These are phyloP conservation scores for Gorsachius goisagi DNA, from an alignment of 2,113 vertebrate species.

Conservation along the genomic window DNA sequence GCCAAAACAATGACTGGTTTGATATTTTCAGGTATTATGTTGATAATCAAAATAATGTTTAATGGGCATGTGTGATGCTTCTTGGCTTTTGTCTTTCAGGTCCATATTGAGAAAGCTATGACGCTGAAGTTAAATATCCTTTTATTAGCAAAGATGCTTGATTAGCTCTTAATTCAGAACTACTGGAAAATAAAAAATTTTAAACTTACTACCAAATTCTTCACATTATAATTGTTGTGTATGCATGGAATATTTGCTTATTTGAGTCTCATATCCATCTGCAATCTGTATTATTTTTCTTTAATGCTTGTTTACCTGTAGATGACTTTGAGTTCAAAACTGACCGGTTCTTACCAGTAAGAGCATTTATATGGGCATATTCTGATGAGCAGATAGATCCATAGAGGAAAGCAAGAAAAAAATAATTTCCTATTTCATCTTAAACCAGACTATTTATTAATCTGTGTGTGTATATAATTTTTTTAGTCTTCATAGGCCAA, in stretches of 20 bases:
- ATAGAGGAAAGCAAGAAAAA: background rate
- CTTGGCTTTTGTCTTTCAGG: slow-evolving; percentile 75
- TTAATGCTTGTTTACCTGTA: slow-evolving; percentile 87
- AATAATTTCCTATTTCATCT: background rate
- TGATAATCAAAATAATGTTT: background rate
- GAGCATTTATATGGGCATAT: slow-evolving; percentile 39
- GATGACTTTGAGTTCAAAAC: slow-evolving; percentile 98
- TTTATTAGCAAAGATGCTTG: slow-evolving; percentile 26
- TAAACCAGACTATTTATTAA: background rate
- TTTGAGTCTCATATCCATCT: background rate
- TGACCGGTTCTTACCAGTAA: slow-evolving; percentile 94
- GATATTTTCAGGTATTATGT: no score
- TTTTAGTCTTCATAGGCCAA: background rate
- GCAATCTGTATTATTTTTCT: slow-evolving; percentile 15
- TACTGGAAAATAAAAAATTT: background rate
- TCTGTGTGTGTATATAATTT: background rate
- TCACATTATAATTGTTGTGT: background rate
- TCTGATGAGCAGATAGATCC: background rate
- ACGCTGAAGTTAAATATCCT: slow-evolving; percentile 99
- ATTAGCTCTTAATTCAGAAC: background rate
- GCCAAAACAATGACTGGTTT: no score
- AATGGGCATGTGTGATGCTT: background rate
- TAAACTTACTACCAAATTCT: background rate
- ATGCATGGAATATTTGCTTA: background rate
- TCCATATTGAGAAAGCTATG: slow-evolving; percentile 94